phyloP scores from a whole-genome alignment of 2,888 invertebrate species.

The Imbricaverruca yamaguchii region DNA sequence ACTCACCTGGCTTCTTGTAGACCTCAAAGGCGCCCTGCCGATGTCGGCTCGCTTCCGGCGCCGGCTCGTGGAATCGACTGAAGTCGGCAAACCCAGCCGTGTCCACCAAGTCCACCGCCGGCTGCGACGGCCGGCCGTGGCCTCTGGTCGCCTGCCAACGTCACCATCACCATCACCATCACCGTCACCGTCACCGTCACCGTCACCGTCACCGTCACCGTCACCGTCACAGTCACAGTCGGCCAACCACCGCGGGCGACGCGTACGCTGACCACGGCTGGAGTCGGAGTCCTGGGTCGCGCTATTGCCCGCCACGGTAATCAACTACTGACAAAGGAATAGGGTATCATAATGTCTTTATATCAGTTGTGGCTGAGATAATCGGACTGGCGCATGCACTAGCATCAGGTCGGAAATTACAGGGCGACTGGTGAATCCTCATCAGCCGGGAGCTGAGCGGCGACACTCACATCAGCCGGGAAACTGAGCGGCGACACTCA shows the following conservation, averaged over 20 bases:
- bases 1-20: slow-evolving; percentile 13
- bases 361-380: no score
- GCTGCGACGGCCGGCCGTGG: neutral
- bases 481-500: neutral
- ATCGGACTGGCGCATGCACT: no score
- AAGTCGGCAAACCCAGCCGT: neutral
- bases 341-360: no score
- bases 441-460: neutral
- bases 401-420: no score
- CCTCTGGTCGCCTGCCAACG: neutral
- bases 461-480: neutral
- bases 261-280: no score
- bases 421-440: no score
- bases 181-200: neutral
- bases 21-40: slow-evolving; percentile 18
- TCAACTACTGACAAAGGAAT: no score
- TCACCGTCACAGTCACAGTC: neutral
- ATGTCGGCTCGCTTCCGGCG: neutral
- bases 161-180: neutral
- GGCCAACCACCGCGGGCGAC: no score
- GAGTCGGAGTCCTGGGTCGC: no score
- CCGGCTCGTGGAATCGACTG: slow-evolving; percentile 1
- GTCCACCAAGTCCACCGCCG: neutral
- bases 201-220: neutral
- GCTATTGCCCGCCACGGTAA: no score